phyloP scores from a whole-genome alignment of 2,888 invertebrate species.

The Tetranychus piercei region DNA sequence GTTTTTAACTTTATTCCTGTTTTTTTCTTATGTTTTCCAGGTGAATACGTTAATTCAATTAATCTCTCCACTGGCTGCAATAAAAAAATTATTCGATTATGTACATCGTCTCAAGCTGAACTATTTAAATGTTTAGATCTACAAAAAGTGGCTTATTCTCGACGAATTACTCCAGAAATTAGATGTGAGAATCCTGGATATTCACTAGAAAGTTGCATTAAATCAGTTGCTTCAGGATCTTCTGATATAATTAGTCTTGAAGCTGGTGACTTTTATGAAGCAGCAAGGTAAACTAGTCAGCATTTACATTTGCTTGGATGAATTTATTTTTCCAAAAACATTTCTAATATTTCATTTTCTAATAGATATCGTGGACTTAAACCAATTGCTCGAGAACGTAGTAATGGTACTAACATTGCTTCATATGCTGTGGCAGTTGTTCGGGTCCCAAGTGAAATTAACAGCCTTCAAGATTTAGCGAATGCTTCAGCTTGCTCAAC shows the following conservation, averaged over 20 bases:
- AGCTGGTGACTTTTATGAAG: slow-evolving; percentile 51
- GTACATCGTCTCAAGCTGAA: slow-evolving; percentile 48
- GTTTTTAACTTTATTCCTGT: not conserved
- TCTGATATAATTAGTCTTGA: slow-evolving; percentile 53
- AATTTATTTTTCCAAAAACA: not conserved
- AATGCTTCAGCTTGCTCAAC: slow-evolving; percentile 61
- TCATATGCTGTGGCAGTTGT: slow-evolving; percentile 57
- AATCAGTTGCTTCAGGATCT: slow-evolving; percentile 42
- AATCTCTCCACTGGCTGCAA: slow-evolving; percentile 29
- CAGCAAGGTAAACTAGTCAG: slow-evolving; percentile 41
- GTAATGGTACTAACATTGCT: slow-evolving; percentile 30
- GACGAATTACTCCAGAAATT: slow-evolving; percentile 58
- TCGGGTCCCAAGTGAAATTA: slow-evolving; percentile 51
- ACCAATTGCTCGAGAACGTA: slow-evolving; percentile 15
- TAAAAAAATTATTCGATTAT: slow-evolving; percentile 38
- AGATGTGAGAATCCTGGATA: slow-evolving; percentile 50
- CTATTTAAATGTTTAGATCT: slow-evolving; percentile 54
- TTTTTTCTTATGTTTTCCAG: slow-evolving; percentile 28
- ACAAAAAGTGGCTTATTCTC: slow-evolving; percentile 50
- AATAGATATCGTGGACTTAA: slow-evolving; percentile 15
- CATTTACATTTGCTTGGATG: too few species aligned
- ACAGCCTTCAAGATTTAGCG: slow-evolving; percentile 32
- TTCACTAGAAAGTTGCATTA: slow-evolving; percentile 48
- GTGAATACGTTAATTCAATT: slow-evolving; percentile 33
- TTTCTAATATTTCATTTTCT: not conserved